phyloP scores from a whole-genome alignment of 2,797 vertebrate genomes.

The Poeciliopsis gracilis region DNA sequence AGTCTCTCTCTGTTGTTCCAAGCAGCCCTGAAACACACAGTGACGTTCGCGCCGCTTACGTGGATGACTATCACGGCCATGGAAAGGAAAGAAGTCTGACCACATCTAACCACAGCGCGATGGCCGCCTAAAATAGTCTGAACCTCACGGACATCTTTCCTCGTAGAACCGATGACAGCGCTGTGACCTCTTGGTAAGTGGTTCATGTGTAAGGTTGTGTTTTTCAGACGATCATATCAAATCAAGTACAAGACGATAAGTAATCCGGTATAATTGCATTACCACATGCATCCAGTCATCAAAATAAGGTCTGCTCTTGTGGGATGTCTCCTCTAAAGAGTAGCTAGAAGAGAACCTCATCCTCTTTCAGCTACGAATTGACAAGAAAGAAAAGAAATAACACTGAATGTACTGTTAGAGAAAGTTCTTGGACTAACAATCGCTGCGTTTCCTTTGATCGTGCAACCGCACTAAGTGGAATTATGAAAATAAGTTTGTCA shows the following conservation, averaged over 20 bases:
- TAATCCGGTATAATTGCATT: constrained; percentile 11
- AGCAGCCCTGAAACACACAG: constrained; percentile 55
- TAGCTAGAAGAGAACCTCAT: background rate
- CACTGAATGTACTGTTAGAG: background rate
- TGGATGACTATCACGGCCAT: constrained; percentile 57
- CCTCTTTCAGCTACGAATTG: background rate
- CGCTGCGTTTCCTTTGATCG: too few relatives aligned
- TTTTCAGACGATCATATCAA: background rate
- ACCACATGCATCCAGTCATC: background rate
- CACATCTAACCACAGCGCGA: constrained; percentile 51
- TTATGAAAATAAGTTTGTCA: too few relatives aligned
- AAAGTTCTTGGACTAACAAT: background rate
- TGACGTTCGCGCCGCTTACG: constrained; percentile 62
- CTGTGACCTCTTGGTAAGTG: constrained; percentile 55
- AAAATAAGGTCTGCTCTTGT: background rate
- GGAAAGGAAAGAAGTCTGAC: constrained; percentile 56
- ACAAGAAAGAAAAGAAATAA: background rate
- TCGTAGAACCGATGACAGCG: constrained; percentile 30
- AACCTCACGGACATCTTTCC: constrained; percentile 66
- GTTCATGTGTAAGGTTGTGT: background rate
- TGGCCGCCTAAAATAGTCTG: constrained; percentile 52
- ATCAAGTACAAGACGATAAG: constrained; percentile 2
- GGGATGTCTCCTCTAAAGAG: background rate
- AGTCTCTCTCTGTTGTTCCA: constrained; percentile 73
- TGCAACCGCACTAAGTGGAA: too few relatives aligned